phyloP scores from a whole-genome alignment of 2,797 vertebrate genomes.

The Galago senegalensis region DNA sequence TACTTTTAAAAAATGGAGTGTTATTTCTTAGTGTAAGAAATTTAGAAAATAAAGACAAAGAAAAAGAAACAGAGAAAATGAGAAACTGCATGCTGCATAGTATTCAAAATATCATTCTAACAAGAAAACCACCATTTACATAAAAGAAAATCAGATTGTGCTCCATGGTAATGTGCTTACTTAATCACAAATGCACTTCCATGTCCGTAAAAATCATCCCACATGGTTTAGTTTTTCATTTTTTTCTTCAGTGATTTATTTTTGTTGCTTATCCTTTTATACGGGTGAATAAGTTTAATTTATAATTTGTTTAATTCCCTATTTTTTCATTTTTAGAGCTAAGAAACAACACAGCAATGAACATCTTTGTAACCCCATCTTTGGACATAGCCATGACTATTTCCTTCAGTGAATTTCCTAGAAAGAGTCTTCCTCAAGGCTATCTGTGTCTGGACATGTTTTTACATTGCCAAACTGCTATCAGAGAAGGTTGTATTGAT shows the following conservation, averaged over 20 bases:
- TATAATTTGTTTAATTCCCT: not conserved
- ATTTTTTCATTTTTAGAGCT: not conserved
- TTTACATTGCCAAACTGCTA: not conserved
- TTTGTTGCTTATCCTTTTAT: not conserved
- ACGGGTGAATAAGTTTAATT: not conserved
- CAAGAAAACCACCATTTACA: not conserved
- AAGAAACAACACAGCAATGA: not conserved
- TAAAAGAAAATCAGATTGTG: constrained; percentile 18
- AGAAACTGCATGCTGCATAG: not conserved
- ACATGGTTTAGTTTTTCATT: not conserved
- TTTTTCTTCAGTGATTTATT: not conserved
- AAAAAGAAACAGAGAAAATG: not conserved
- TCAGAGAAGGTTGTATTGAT: not conserved
- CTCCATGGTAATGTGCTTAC: not conserved
- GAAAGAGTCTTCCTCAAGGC: constrained; percentile 53
- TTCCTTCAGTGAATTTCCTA: constrained; percentile 54
- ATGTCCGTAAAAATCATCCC: not conserved
- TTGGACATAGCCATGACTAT: not conserved
- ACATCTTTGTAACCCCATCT: not conserved
- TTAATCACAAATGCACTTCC: not conserved
- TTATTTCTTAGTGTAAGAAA: not conserved
- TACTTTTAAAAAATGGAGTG: not conserved
- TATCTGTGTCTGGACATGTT: not conserved
- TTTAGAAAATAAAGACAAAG: not conserved
- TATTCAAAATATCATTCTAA: not conserved